Conservation (phyloP, 2,797 vertebrate species). For the Takifugu ocellatus region DNA sequence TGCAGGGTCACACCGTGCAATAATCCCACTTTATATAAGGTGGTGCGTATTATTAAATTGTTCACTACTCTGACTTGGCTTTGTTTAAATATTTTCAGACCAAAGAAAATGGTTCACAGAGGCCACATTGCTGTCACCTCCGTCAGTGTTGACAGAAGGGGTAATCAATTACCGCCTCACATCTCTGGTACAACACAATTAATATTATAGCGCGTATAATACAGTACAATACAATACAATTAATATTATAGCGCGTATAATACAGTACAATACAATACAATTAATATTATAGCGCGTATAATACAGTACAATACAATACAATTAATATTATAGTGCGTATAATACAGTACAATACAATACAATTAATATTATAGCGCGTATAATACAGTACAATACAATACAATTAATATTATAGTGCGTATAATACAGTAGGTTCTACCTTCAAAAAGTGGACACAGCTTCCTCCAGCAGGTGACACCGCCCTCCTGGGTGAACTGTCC, state of each 20-base stretch:
- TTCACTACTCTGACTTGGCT: background rate
- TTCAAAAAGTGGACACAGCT: constrained; percentile 71
- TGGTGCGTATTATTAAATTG: background rate
- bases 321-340: too few relatives aligned
- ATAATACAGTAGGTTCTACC: constrained; percentile 40
- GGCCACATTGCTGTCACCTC: background rate
- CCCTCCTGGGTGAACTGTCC: constrained; percentile 77
- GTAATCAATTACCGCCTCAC: constrained; percentile 1
- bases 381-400: too few relatives aligned
- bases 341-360: too few relatives aligned
- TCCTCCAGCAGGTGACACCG: constrained; percentile 72
- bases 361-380: too few relatives aligned
- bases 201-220: too few relatives aligned
- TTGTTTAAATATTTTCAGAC: background rate
- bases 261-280: too few relatives aligned
- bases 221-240: too few relatives aligned
- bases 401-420: too few relatives aligned
- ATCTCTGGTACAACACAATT: too few relatives aligned
- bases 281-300: too few relatives aligned
- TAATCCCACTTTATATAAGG: background rate
- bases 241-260: too few relatives aligned
- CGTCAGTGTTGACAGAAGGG: background rate
- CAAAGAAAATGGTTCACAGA: background rate
- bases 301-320: too few relatives aligned
- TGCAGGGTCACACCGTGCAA: constrained; percentile 26